These are phyloP conservation scores for Rhipidura dahli DNA, from an alignment of 2,113 vertebrate genomes.

Conservation along the genomic window DNA sequence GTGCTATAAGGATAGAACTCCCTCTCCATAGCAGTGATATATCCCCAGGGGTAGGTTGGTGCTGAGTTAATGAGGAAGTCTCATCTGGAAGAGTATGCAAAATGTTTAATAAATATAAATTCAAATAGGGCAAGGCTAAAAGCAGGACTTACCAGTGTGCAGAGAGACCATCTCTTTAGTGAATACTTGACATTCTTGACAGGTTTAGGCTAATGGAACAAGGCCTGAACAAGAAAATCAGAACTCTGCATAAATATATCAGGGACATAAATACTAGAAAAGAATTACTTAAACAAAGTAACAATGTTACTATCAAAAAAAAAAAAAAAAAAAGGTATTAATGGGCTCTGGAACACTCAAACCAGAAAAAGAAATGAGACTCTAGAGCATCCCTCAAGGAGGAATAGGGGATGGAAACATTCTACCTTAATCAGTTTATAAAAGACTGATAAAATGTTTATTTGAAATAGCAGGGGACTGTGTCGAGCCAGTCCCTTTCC, in stretches of 20 bases:
- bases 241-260: neutral
- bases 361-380: neutral
- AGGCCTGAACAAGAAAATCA: neutral
- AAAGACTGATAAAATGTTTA: neutral
- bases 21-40: neutral
- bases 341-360: neutral
- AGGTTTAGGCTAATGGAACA: neutral
- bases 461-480: neutral
- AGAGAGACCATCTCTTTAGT: neutral
- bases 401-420: neutral
- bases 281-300: neutral
- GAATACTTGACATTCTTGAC: neutral
- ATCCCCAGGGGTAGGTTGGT: neutral
- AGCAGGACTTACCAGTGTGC: neutral
- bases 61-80: neutral
- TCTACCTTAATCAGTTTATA: neutral
- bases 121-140: neutral
- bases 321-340: neutral
- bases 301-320: neutral
- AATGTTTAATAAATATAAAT: neutral
- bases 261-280: neutral
- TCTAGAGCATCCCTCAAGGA: neutral
- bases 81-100: neutral
- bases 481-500: neutral
- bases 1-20: neutral